phyloP scores from a whole-genome alignment of 2,113 vertebrate species.

The Charadrius vociferus region DNA sequence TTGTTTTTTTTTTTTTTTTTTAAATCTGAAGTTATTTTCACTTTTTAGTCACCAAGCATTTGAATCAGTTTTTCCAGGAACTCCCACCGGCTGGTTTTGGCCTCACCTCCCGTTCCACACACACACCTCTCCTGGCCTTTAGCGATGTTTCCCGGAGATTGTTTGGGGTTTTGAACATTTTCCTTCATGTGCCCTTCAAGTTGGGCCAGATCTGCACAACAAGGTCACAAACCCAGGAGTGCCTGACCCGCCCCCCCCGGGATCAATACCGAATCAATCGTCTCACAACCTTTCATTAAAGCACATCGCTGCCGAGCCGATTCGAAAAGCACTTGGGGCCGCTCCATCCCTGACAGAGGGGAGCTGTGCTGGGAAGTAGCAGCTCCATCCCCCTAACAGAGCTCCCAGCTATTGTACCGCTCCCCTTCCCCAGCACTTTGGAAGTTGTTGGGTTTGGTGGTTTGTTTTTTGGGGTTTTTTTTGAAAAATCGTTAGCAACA shows the following conservation, averaged over 20 bases:
- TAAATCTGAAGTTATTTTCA: background rate
- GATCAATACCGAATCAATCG: background rate
- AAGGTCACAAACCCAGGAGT: background rate
- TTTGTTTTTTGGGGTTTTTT: too few species aligned
- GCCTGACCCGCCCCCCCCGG: background rate
- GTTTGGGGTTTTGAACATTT: background rate
- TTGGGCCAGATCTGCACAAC: background rate
- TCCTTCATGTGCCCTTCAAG: background rate
- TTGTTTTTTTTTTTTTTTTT: too few species aligned
- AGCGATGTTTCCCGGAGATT: rapidly evolving
- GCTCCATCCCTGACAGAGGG: background rate
- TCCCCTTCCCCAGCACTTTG: background rate
- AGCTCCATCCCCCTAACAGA: background rate
- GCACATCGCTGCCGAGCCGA: rapidly evolving
- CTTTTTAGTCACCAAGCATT: background rate
- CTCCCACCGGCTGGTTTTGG: background rate
- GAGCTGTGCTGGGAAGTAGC: background rate
- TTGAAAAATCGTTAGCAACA: background rate
- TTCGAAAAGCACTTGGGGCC: background rate
- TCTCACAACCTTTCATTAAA: background rate
- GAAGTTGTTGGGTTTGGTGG: background rate
- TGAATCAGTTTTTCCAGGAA: background rate
- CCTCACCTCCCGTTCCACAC: background rate
- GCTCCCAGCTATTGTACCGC: background rate
- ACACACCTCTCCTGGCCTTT: background rate